phyloP scores from a whole-genome alignment of 2,113 vertebrate genomes.

The Alligator mississippiensis region DNA sequence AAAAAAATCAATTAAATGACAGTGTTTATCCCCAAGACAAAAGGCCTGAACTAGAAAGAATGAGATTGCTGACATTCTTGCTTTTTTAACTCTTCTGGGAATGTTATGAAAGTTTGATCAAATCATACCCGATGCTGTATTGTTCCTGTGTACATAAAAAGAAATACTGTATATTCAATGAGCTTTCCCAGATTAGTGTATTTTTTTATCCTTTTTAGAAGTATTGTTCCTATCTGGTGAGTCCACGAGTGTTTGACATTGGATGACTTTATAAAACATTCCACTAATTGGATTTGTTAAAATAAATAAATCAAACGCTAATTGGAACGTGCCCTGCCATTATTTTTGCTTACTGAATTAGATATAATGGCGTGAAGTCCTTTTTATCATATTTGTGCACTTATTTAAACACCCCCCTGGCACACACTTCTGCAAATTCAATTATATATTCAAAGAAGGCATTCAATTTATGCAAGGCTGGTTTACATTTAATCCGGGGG shows the following conservation, averaged over 20 bases:
- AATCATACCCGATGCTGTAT: background rate
- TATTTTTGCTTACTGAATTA: slow-evolving; percentile 87
- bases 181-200: slow-evolving; percentile 17
- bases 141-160: background rate
- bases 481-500: slow-evolving; percentile 82
- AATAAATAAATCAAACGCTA: slow-evolving; percentile 87
- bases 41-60: background rate
- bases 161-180: background rate
- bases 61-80: background rate
- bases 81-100: background rate
- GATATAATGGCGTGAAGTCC: slow-evolving; percentile 80
- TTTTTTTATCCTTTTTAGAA: slow-evolving; percentile 47
- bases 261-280: slow-evolving; percentile 86
- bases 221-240: slow-evolving; percentile 64
- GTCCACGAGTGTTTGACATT: slow-evolving; percentile 80
- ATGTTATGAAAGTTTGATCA: background rate
- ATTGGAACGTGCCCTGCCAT: slow-evolving; percentile 82
- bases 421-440: slow-evolving; percentile 81
- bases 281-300: slow-evolving; percentile 85
- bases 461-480: slow-evolving; percentile 82
- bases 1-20: background rate
- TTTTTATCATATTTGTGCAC: slow-evolving; percentile 86
- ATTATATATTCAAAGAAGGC: slow-evolving; percentile 83
- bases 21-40: background rate
- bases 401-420: slow-evolving; percentile 85